These are phyloP conservation scores for Poeciliopsis turrubarensis DNA, from an alignment of 2,113 vertebrate genomes.

Conservation along the genomic window DNA sequence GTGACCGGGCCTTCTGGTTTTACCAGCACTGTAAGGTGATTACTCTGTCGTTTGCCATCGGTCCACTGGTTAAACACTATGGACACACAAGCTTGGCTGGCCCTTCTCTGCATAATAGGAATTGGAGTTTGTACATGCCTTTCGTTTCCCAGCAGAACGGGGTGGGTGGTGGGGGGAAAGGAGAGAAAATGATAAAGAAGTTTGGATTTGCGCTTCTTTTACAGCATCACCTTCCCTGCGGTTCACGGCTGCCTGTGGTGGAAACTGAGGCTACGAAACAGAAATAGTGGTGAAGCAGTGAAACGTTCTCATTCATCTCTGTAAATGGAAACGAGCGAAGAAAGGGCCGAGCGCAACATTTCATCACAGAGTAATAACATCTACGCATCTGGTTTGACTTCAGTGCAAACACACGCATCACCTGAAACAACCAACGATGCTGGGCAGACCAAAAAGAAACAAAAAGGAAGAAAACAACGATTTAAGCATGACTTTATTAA, in stretches of 20 bases:
- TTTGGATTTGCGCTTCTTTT: constrained; percentile 56
- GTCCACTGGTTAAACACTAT: constrained; percentile 81
- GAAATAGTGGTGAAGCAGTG: neutral
- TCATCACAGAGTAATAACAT: neutral
- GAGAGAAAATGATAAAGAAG: neutral
- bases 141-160: constrained; percentile 18
- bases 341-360: neutral
- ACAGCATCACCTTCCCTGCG: neutral
- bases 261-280: neutral
- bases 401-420: neutral
- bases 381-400: neutral
- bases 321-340: neutral
- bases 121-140: constrained; percentile 28
- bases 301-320: neutral
- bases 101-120: constrained; percentile 66
- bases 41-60: constrained; percentile 81
- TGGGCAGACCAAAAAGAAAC: neutral
- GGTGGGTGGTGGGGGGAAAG: neutral
- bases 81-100: constrained; percentile 61
- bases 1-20: constrained; percentile 62
- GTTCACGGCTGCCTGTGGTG: neutral
- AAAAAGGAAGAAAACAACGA: too few species aligned
- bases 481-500: neutral
- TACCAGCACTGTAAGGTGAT: constrained; percentile 84
- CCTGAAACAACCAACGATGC: neutral